Conservation (phyloP, 2,797 vertebrate genomes). For the Trematomus bernacchii region DNA sequence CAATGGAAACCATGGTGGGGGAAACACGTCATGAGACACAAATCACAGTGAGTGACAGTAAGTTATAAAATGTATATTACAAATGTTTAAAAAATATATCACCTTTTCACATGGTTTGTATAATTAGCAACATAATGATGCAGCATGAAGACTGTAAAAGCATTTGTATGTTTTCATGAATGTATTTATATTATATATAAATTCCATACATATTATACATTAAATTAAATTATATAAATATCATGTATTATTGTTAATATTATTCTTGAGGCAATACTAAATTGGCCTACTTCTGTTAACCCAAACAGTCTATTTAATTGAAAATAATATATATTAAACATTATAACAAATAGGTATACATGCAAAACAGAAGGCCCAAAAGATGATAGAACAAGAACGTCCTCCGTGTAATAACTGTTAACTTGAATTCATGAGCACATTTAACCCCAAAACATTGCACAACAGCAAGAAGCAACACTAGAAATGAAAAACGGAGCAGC, state of each 20-base stretch:
- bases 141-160: background rate
- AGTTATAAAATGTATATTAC: background rate
- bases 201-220: no score
- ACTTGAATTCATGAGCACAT: background rate
- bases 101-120: background rate
- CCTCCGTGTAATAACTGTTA: background rate
- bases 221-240: constrained; percentile 2
- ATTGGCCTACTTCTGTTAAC: background rate
- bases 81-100: background rate
- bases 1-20: no score
- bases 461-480: background rate
- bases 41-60: background rate
- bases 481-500: background rate
- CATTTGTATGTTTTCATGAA: no score
- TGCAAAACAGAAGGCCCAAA: background rate
- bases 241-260: background rate
- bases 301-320: background rate
- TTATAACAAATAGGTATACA: background rate
- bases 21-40: background rate
- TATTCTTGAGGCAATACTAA: background rate
- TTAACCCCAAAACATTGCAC: background rate
- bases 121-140: background rate
- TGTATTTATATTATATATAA: no score
- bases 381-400: background rate
- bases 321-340: background rate